Base-by-base conservation (phyloP, 2,888 invertebrate genomes). In the Athalia rosae region DNA sequence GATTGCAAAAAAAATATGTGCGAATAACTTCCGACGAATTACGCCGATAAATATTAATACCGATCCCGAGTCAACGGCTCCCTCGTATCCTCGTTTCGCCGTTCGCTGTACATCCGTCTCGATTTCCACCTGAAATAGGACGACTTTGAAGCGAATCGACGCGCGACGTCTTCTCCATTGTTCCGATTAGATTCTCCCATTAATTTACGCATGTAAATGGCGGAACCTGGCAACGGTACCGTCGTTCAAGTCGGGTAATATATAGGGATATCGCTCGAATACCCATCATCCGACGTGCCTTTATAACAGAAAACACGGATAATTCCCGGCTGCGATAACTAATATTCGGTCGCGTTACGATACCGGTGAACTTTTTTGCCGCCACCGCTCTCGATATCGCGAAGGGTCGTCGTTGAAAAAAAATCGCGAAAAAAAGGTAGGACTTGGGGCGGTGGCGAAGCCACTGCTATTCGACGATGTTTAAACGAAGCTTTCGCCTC, bases 21-120 rank as follows among this genome's bases (percentile, higher is more conserved):
- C 41, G 69, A 69, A 69, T 69, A 56, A 69, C 56, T 53, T 28
- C 28, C 28, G 28, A 43, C 56, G 41, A 56, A 45, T 63, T 13
- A n/a, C 7, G 9, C n/a, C 8, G 9, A 6, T 58, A 58, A 6
- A 9, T 58, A 58, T 15, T 7, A 11, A 3, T 64, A 11, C 45
- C 64, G 28, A 28, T 0, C 48, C 45, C 9, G 15, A 47, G 66
- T 66, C 45, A 66, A 66, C 43, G 66, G 45, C 48, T 9, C 13
- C 48, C 13, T 15, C 45, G 3, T 48, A 9, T 48, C 3, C 8
- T 59, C n/a, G 28, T 3, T 8, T 45, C 3, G 64, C 47, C 15
- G 64, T 47, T 13, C 8, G 11, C 43, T 43, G 43, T 63, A 6
- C 41, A 43, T 63, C 63, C 11, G 63, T 45, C 28, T 63, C 43